Conservation (phyloP, 2,113 vertebrate species). For the Rissa tridactyla region DNA sequence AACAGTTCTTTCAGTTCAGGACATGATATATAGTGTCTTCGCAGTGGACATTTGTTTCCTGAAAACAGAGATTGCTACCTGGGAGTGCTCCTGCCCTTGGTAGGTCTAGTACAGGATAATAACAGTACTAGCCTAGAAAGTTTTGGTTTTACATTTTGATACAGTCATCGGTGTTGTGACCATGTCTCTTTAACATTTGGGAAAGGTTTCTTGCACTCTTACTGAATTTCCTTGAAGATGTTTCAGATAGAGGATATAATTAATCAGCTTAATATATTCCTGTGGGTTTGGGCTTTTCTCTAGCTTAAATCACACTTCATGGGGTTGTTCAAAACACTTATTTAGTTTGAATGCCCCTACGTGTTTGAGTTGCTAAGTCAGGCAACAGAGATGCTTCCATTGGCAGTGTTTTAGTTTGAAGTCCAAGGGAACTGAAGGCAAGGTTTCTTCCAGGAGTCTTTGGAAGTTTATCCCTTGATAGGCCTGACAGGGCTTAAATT, state of each 20-base stretch:
- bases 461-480: background rate
- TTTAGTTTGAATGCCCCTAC: background rate
- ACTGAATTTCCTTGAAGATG: background rate
- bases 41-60: background rate
- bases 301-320: background rate
- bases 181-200: background rate
- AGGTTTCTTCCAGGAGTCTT: background rate
- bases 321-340: background rate
- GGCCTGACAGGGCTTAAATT: background rate
- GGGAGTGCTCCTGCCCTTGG: background rate
- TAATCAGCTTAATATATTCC: background rate
- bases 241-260: background rate
- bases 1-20: background rate
- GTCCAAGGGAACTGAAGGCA: background rate
- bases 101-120: background rate
- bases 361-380: background rate
- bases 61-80: background rate
- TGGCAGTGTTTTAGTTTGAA: background rate
- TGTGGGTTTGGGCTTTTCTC: background rate
- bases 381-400: background rate
- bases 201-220: background rate
- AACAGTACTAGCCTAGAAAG: background rate
- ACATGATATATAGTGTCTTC: background rate
- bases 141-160: background rate
- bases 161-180: background rate